Percentiles rank a stretch among this genome's conserved stretches.
These are phyloP conservation scores for Oplegnathus fasciatus DNA, from an alignment of 2,113 vertebrate species.

Conservation along the genomic window DNA sequence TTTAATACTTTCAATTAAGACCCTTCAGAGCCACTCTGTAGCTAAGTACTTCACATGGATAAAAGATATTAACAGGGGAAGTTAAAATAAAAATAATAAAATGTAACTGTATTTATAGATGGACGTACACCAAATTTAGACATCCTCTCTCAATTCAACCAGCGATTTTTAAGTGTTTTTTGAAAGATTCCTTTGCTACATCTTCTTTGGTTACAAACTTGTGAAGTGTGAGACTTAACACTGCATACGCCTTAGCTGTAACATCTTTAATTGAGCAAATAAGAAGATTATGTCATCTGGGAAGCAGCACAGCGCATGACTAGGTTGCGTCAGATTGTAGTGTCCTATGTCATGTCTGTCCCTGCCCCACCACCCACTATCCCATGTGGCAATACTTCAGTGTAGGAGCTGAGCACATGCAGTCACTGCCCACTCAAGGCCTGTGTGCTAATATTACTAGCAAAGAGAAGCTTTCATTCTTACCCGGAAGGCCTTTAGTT, in stretches of 20 bases:
- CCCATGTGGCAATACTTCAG: not conserved
- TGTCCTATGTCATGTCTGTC: not conserved
- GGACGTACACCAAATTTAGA: not conserved
- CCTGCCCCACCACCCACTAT: not conserved
- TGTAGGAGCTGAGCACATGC: slow-evolving; percentile 7
- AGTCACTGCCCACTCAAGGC: not conserved
- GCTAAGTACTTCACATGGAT: not conserved
- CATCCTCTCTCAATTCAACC: not conserved
- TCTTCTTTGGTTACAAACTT: not conserved
- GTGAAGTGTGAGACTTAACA: not conserved
- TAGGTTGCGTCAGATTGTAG: slow-evolving; percentile 4
- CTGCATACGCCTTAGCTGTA: not conserved
- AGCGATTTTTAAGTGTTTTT: not conserved
- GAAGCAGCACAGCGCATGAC: not conserved
- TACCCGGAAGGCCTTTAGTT: not conserved
- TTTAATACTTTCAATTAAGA: not conserved
- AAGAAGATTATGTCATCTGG: not conserved
- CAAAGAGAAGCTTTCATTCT: slow-evolving; percentile 2
- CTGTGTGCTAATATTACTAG: not conserved
- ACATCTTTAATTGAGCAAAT: not conserved
- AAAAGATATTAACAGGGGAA: not conserved
- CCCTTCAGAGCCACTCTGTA: not conserved
- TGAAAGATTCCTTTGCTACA: not conserved
- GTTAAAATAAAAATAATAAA: too few species aligned
- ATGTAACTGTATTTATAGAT: too few species aligned